Percentiles rank a stretch among this genome's conserved stretches.
Conservation (phyloP, 92 coral and sea anemone genomes). For the Zoanthus solanderi region DNA sequence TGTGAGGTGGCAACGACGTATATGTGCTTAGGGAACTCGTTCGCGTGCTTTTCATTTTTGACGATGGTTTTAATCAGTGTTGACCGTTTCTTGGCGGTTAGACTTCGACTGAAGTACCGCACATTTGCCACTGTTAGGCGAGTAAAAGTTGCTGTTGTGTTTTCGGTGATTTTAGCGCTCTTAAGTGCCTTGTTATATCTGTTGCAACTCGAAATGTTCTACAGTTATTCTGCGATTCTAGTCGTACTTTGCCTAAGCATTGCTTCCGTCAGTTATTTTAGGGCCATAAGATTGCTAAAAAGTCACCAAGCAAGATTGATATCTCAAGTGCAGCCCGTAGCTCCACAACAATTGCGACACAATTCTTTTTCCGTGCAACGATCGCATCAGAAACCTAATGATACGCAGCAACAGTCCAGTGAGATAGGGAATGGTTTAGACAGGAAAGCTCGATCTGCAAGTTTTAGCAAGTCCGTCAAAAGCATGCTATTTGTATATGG, state of each 20-base stretch:
- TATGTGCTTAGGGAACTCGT: conserved; percentile 42
- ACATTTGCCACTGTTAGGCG: conserved; percentile 27
- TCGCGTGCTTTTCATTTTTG: conserved; percentile 37
- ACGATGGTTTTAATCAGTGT: conserved; percentile 42
- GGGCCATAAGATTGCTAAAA: conserved; percentile 28
- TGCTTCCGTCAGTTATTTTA: conserved; percentile 33
- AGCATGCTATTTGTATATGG: conserved; percentile 31
- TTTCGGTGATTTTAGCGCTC: not conserved
- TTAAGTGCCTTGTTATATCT: conserved; percentile 26
- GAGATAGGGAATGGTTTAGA: not conserved
- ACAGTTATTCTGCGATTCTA: not conserved
- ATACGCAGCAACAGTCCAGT: not conserved
- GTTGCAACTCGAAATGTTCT: conserved; percentile 24
- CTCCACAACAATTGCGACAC: conserved; percentile 8
- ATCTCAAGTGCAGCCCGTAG: conserved; percentile 24
- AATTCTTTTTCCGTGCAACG: not conserved
- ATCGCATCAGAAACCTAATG: not conserved
- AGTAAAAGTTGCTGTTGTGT: conserved; percentile 7
- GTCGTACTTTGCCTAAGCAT: not conserved
- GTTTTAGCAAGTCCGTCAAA: conserved; percentile 33
- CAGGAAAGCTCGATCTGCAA: not conserved
- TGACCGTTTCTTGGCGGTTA: conserved; percentile 43
- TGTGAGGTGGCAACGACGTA: conserved; percentile 38
- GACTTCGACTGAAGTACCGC: conserved; percentile 42
- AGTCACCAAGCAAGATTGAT: conserved; percentile 26